These are phyloP conservation scores for Datnioides undecimradiatus DNA, from an alignment of 2,113 vertebrate genomes.

Conservation along the genomic window DNA sequence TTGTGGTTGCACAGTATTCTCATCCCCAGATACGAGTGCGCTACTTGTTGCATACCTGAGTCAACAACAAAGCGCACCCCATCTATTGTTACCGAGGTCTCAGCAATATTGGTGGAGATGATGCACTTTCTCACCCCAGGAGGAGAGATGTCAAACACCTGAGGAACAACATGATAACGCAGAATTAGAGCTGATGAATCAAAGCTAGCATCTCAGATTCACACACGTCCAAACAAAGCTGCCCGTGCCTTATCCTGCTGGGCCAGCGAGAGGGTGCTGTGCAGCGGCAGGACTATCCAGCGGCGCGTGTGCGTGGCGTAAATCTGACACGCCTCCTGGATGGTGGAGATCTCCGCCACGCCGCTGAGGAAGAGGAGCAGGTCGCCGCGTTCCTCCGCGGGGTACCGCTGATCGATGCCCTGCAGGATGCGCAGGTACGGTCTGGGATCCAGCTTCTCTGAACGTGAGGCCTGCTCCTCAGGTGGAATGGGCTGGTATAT, in stretches of 20 bases:
- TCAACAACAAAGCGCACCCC: slow-evolving; percentile 93
- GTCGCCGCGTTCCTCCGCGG: slow-evolving; percentile 90
- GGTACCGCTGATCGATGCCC: slow-evolving; percentile 91
- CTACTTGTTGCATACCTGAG: slow-evolving; percentile 83
- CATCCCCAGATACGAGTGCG: not conserved
- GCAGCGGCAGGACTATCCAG: slow-evolving; percentile 91
- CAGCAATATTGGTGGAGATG: slow-evolving; percentile 94
- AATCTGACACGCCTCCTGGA: slow-evolving; percentile 88
- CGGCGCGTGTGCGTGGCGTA: slow-evolving; percentile 87
- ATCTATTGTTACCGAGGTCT: slow-evolving; percentile 95
- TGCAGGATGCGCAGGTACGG: slow-evolving; percentile 92
- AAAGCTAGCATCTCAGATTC: not conserved
- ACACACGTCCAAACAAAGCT: not conserved
- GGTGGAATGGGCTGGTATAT: slow-evolving; percentile 89
- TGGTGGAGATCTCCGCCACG: slow-evolving; percentile 88
- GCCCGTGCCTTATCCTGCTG: slow-evolving; percentile 92
- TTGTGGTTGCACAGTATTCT: not conserved
- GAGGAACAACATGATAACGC: not conserved
- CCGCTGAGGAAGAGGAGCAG: slow-evolving; percentile 95
- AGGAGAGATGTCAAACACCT: slow-evolving; percentile 93
- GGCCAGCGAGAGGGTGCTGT: slow-evolving; percentile 90
- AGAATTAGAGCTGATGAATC: not conserved
- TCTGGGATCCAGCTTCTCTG: slow-evolving; percentile 89
- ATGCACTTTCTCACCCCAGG: slow-evolving; percentile 93
- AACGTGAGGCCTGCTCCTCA: slow-evolving; percentile 78